phyloP scores from a whole-genome alignment of 2,113 vertebrate genomes.

The Rafetus swinhoei region DNA sequence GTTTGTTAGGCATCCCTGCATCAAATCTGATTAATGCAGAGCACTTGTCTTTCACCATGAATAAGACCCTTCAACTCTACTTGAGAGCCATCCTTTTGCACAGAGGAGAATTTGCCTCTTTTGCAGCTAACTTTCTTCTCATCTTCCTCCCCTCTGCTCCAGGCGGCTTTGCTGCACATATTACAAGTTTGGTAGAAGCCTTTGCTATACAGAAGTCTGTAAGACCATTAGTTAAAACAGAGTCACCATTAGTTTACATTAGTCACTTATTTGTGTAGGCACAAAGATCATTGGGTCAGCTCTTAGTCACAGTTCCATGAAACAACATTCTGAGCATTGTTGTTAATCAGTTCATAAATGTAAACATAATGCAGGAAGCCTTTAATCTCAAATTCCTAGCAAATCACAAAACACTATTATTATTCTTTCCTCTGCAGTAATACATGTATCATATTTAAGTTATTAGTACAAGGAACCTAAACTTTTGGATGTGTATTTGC shows the following conservation, averaged over 20 bases:
- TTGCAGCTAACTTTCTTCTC: not conserved
- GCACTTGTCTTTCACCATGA: not conserved
- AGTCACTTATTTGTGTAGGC: not conserved
- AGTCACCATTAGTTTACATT: not conserved
- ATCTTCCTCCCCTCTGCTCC: not conserved
- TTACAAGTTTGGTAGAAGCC: not conserved
- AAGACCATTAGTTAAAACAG: not conserved
- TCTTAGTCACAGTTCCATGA: not conserved
- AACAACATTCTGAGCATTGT: not conserved
- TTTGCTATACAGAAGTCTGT: not conserved
- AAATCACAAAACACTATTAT: not conserved
- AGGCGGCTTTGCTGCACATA: not conserved
- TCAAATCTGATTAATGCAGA: not conserved
- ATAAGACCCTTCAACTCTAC: not conserved
- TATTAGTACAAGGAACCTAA: conserved; percentile 23
- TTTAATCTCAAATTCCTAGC: not conserved
- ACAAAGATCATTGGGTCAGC: not conserved
- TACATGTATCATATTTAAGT: not conserved
- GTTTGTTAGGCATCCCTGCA: not conserved
- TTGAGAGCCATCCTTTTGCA: not conserved
- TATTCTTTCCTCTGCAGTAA: not conserved
- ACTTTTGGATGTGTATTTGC: not conserved
- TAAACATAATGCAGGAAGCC: not conserved
- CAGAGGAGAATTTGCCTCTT: not conserved
- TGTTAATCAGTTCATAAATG: not conserved